Evolutionary conservation across 2,888 invertebrate species (phyloP).

Genomic region (Pristionchus exspectatus): DNA sequence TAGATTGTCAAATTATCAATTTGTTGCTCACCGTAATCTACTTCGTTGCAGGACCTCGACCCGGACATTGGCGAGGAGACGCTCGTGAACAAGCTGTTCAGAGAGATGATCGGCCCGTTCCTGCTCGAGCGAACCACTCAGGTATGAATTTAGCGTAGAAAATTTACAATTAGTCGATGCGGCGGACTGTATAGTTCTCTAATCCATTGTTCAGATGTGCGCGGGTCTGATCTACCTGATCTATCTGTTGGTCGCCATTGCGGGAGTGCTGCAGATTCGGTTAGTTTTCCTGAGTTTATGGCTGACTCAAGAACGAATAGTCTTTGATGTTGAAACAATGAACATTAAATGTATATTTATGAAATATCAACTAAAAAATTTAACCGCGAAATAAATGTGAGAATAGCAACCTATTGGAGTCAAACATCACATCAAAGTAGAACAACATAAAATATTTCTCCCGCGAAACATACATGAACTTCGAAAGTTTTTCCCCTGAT

Average conservation of each 20-base stretch:
- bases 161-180: not conserved
- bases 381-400: no score
- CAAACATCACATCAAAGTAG: no score
- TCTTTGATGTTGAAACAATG: no score
- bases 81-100: constrained; percentile 75
- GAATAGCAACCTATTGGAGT: no score
- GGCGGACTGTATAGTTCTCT: not conserved
- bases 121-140: constrained; percentile 71
- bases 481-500: not conserved
- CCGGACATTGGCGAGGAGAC: constrained; percentile 71
- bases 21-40: not conserved
- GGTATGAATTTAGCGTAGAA: constrained; percentile 45
- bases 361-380: no score
- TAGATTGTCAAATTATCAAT: no score
- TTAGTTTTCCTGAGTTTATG: not conserved
- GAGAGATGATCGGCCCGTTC: constrained; percentile 77
- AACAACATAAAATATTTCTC: no score
- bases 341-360: no score
- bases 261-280: constrained; percentile 69
- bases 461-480: not conserved
- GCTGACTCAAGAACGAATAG: no score
- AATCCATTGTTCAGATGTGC: constrained; percentile 58
- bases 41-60: constrained; percentile 57
- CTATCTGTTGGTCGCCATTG: constrained; percentile 72
- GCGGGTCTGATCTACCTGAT: constrained; percentile 65